These are phyloP conservation scores for Sebastes fasciatus DNA, from an alignment of 2,113 vertebrate genomes.

Conservation along the genomic window DNA sequence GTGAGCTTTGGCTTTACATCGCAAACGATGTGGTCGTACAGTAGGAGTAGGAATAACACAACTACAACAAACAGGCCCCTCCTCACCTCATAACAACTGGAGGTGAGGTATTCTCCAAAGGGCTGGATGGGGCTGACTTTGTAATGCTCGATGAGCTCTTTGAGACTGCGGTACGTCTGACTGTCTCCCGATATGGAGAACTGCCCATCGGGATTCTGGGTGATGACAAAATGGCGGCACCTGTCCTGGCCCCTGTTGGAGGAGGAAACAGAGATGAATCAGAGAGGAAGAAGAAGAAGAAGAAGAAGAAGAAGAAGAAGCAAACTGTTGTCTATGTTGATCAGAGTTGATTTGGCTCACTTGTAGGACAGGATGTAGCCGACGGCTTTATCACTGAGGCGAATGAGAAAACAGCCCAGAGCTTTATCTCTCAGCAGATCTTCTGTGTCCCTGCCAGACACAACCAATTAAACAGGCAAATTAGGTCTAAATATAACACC, in stretches of 20 bases:
- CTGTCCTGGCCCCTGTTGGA: constrained; percentile 84
- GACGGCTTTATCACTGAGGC: constrained; percentile 87
- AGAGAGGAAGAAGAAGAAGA: neutral
- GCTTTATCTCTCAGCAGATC: constrained; percentile 84
- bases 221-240: constrained; percentile 90
- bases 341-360: constrained; percentile 71
- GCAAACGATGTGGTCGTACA: no score
- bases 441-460: constrained; percentile 85
- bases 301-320: no score
- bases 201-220: constrained; percentile 78
- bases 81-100: constrained; percentile 81
- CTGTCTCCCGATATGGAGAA: constrained; percentile 86
- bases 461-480: constrained; percentile 25
- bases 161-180: constrained; percentile 78
- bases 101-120: constrained; percentile 87
- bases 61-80: neutral
- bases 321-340: neutral
- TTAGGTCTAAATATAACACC: constrained; percentile 7
- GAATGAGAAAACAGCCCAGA: constrained; percentile 88
- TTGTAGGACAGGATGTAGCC: constrained; percentile 91
- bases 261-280: neutral
- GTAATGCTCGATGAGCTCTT: constrained; percentile 84
- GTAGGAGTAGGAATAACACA: no score
- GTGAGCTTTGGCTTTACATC: no score
- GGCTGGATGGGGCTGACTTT: constrained; percentile 84